Evolutionary conservation across 2,888 invertebrate species (phyloP), one percentile per base, ranked within the genome.

Genomic region (Palloptera scutellata): DNA sequence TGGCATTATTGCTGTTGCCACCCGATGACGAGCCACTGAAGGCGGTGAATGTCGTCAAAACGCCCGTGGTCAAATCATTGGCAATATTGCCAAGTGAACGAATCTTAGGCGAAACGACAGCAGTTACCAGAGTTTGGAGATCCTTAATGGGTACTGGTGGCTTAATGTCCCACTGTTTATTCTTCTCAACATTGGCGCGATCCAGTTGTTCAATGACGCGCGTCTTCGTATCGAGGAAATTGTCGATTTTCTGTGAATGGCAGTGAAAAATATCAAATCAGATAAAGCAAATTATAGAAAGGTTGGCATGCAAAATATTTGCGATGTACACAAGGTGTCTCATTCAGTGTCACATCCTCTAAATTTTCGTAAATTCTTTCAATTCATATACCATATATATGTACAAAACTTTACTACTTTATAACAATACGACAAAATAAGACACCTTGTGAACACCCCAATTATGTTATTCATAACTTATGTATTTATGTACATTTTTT

Each of bases 211-310:
- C 87, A 69, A 94, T 87, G 76, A 91, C 88, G 43, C 88, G 88
- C 51, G 92, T 93, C 86, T 93, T 93, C 61, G 92, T 89, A 79
- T 94, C 93, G 85, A 94, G 88, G 84, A 93, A 88, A 72, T 91
- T 90, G 86, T 93, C 92, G 86, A 93, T 88, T 91, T 93, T 93
- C 93, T 59, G 53, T 45, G 13, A 11, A 43, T 45, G 15, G 30
- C 40, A 42, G 40, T 6, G n/a, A n/a, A n/a, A n/a, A n/a, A n/a
- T n/a, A n/a, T n/a, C 40, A 43, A 19, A 8, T 6, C 6, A 30
- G 45, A 15, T 2, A 42, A 63, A 43, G 12, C n/a, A 42, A 40
- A 54, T 54, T 12, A 4, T 30, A 15, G 15, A 58, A 61, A 12
- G 42, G n/a, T 57, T 11, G 52, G 1, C 10, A 48, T 48, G 13